Conservation (phyloP, 2,888 invertebrate genomes). For the Leptinotarsa rubiginosa region DNA sequence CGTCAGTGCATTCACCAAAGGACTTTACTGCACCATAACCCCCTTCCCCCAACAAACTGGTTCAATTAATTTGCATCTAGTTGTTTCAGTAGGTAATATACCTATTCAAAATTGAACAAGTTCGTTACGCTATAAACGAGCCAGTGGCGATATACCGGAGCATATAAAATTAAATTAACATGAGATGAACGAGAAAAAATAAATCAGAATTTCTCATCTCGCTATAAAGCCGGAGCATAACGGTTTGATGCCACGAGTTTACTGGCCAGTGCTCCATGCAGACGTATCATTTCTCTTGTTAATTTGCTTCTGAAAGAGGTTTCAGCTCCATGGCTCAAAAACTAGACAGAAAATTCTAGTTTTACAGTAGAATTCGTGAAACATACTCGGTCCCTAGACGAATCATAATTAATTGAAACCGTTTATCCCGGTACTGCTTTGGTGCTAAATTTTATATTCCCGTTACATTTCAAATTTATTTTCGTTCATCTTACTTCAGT, state of each 20-base stretch:
- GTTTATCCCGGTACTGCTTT: too few relatives aligned
- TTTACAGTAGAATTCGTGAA: too few relatives aligned
- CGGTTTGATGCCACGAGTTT: slow-evolving; percentile 1
- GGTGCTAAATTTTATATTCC: too few relatives aligned
- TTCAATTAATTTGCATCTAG: neutral
- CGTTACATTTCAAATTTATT: too few relatives aligned
- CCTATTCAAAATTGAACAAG: slow-evolving; percentile 16
- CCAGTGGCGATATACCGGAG: neutral
- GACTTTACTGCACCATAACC: neutral
- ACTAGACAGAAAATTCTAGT: too few relatives aligned
- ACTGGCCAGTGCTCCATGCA: neutral
- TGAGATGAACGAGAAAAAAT: neutral
- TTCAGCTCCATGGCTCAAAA: neutral
- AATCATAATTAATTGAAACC: too few relatives aligned
- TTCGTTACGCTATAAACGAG: neutral
- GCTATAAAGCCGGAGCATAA: neutral
- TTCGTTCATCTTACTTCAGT: too few relatives aligned
- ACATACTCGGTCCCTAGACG: too few relatives aligned
- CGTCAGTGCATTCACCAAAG: neutral
- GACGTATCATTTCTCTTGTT: neutral
- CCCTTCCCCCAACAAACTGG: neutral
- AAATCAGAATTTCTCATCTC: slow-evolving; percentile 8
- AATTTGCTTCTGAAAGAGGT: neutral
- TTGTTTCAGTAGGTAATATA: neutral
- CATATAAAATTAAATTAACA: slow-evolving; percentile 25